Percentiles rank a stretch among this genome's conserved stretches.
These are phyloP conservation scores for Uloborus diversus DNA, from an alignment of 1,140 invertebrate genomes.

Conservation along the genomic window DNA sequence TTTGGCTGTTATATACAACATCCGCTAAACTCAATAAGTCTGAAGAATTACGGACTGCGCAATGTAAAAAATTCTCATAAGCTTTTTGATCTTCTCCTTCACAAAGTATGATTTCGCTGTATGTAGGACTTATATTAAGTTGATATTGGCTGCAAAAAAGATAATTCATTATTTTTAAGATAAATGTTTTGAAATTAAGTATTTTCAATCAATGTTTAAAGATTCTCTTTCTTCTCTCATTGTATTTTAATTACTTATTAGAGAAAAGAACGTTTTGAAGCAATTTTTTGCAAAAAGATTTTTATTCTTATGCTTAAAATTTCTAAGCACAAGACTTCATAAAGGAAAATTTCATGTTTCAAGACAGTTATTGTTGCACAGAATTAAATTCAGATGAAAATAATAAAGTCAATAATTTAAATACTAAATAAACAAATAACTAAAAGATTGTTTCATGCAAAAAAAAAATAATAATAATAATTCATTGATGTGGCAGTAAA, in stretches of 20 bases:
- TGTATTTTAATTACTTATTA: not conserved
- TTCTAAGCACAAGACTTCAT: too few relatives aligned
- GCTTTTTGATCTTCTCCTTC: slow-evolving; percentile 20
- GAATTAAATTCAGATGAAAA: not conserved
- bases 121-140: slow-evolving; percentile 33
- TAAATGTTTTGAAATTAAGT: not conserved
- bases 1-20: slow-evolving; percentile 41
- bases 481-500: too few relatives aligned
- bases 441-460: too few relatives aligned
- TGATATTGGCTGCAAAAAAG: slow-evolving; percentile 22
- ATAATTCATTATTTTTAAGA: not conserved
- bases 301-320: too few relatives aligned
- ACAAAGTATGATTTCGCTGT: slow-evolving; percentile 32
- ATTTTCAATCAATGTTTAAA: not conserved
- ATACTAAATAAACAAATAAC: too few relatives aligned
- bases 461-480: too few relatives aligned
- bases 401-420: too few relatives aligned
- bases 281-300: not conserved
- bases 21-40: slow-evolving; percentile 30
- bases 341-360: too few relatives aligned
- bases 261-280: not conserved
- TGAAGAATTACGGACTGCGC: not conserved
- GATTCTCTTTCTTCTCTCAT: not conserved
- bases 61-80: slow-evolving; percentile 36
- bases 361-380: too few relatives aligned